Evolutionary conservation across 2,113 vertebrate genomes (phyloP), one percentile per base, ranked within the genome.

Genomic region (Urocitellus parryii): DNA sequence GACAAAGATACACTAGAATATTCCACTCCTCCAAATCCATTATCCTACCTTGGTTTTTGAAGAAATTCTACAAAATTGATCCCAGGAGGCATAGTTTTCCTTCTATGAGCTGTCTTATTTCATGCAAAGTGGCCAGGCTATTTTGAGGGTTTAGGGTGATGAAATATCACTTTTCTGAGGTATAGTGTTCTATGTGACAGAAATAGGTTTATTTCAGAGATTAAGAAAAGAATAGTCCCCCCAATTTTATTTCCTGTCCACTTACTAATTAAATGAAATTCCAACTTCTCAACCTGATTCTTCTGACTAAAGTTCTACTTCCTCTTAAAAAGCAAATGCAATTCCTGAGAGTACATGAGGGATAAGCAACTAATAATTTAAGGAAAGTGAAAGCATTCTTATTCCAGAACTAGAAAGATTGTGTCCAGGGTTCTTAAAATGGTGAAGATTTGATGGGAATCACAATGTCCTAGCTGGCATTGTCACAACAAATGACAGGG

Each of bases 281-380:
- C n/a, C 12, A 53, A 70, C 53, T 72, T 68, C 37, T 17, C 16
- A 86, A 34, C 22, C 42, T 94, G 24, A 53, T 78, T 67, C 17
- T 85, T 77, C 24, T 53, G 34, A 61, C 22, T 82, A 67, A 68
- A 94, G 4, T 86, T 94, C 85, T 70, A 51, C 32, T 96, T 68
- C 8, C 32, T 56, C 79, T 88, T 53, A 39, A 81, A 94, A 89
- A 88, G 10, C 12, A 88, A 90, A 79, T 14, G 51, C n/a, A 80
- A 3, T 65, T 34, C 48, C 22, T 81, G 42, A 81, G 1, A 39
- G 27, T 81, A 14, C 12, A 25, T n/a, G 63, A 80, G n/a, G 74
- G 53, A 88, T 32, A 48, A 65, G 14, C 32, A 86, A 29, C 27
- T 63, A 58, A 27, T 48, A 27, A 4, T 90, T 90, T 83, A 56